Base-by-base conservation (phyloP, 1,140 invertebrate genomes). In the Heterodera schachtii region DNA sequence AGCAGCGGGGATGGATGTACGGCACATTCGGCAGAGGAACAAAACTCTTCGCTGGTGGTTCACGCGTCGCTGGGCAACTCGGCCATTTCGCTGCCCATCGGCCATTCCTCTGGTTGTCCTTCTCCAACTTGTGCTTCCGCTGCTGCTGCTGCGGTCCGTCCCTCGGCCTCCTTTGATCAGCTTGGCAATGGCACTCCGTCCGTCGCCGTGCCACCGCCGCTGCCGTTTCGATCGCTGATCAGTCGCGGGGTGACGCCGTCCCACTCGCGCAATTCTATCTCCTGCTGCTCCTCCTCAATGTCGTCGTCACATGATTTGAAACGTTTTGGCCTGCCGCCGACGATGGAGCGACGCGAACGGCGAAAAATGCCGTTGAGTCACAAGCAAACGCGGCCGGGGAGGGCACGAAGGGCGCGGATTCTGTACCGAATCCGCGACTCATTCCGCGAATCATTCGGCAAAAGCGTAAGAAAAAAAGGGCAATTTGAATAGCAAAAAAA, bases 391-490 rank as follows among this genome's bases (percentile, higher is more conserved):
- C 57, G 19, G 13, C 57, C 11, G 57, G 13, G 3, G 19, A 64
- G 57, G 19, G 57, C 11, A 64, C 11, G 19, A 60, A 60, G 16
- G 19, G 11, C 11, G 19, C 57, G 19, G 2, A 71, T 71, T 46
- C 44, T 71, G 41, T 41, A 7, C 9, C 69, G 69, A 41, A 71
- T 71, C 19, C 69, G 69, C 2, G 69, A 71, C 69, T 71, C 69
- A 46, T 71, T 71, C 6, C 69, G 69, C 9, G 69, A 71, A 71
- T 71, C 69, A 13, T 71, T 71, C 69, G 69, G 69, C 41, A 71
- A 71, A 71, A 71, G 31, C 31, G 69, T 71, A 43, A 43, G 31
- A 71, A 71, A 71, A 71, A 43, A 43, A 43, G 69, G 1, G 19
- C 4, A 71, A 44, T 71, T 41, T 46, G 31, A 3, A 2, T 52